phyloP scores from a whole-genome alignment of 2,797 vertebrate genomes.

The Pseudomugil tenellus region DNA sequence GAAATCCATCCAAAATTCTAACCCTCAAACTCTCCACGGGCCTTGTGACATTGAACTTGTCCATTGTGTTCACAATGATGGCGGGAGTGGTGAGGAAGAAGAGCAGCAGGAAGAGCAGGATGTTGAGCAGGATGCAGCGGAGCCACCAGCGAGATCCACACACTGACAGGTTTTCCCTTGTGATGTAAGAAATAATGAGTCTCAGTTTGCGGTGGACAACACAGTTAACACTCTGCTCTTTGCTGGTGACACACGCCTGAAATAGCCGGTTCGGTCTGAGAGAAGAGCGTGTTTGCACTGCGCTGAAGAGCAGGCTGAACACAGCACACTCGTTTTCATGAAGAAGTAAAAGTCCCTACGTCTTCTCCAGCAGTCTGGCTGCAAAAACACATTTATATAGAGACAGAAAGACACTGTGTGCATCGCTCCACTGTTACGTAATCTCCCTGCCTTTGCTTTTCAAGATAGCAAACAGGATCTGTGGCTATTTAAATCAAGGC shows the following conservation, averaged over 20 bases:
- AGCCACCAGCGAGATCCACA: slow-evolving; percentile 92
- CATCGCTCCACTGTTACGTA: slow-evolving; percentile 65
- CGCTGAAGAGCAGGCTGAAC: slow-evolving; percentile 33
- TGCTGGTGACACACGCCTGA: slow-evolving; percentile 33
- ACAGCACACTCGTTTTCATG: slow-evolving; percentile 49
- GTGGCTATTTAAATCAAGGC: slow-evolving; percentile 32
- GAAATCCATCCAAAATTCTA: slow-evolving; percentile 33
- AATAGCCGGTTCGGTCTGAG: slow-evolving; percentile 34
- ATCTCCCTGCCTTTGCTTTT: slow-evolving; percentile 44
- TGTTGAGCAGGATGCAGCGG: slow-evolving; percentile 91
- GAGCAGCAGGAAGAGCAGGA: slow-evolving; percentile 93
- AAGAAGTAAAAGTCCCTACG: slow-evolving; percentile 44
- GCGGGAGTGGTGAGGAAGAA: slow-evolving; percentile 98
- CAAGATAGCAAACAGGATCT: slow-evolving; percentile 37
- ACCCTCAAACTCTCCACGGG: slow-evolving; percentile 95
- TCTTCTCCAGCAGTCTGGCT: slow-evolving; percentile 16
- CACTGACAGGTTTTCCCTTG: slow-evolving; percentile 95
- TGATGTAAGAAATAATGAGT: slow-evolving; percentile 41
- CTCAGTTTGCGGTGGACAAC: slow-evolving; percentile 29
- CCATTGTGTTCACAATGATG: slow-evolving; percentile 98
- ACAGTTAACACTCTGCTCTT: slow-evolving; percentile 32
- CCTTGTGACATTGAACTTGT: slow-evolving; percentile 95
- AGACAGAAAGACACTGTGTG: slow-evolving; percentile 49
- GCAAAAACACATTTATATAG: slow-evolving; percentile 23
- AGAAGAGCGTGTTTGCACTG: slow-evolving; percentile 16